phyloP scores from a whole-genome alignment of 2,888 invertebrate genomes.

The Drosophila neutralis region DNA sequence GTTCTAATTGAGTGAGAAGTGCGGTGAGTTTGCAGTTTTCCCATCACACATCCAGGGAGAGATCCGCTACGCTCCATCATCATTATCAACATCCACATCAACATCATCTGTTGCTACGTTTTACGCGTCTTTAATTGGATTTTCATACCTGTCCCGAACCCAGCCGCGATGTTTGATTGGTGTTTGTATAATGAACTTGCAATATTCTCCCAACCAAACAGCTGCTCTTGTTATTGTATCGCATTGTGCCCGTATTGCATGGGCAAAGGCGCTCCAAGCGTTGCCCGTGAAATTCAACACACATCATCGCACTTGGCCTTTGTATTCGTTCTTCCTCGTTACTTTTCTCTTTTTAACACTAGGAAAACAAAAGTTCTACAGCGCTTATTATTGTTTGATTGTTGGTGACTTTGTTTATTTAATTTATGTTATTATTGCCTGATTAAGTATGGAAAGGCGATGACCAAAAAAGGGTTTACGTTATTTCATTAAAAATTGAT shows the following conservation, averaged over 20 bases:
- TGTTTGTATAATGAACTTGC: slow-evolving; percentile 81
- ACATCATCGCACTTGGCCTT: slow-evolving; percentile 61
- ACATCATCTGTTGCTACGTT: slow-evolving; percentile 60
- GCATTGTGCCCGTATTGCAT: not conserved
- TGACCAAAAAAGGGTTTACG: slow-evolving; percentile 44
- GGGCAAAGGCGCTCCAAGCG: slow-evolving; percentile 44
- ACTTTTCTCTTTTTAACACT: slow-evolving; percentile 11
- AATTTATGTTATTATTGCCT: slow-evolving; percentile 80
- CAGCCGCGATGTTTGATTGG: slow-evolving; percentile 67
- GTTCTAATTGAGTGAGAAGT: slow-evolving; percentile 80
- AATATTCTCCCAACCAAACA: slow-evolving; percentile 65
- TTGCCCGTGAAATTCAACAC: slow-evolving; percentile 77
- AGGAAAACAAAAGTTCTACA: slow-evolving; percentile 64
- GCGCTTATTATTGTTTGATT: slow-evolving; percentile 44
- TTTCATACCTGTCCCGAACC: slow-evolving; percentile 69
- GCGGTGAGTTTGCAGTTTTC: slow-evolving; percentile 75
- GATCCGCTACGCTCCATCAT: slow-evolving; percentile 32
- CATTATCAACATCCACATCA: slow-evolving; percentile 44
- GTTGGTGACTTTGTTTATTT: slow-evolving; percentile 70
- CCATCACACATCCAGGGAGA: slow-evolving; percentile 51
- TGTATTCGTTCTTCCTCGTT: slow-evolving; percentile 12
- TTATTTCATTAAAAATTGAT: slow-evolving; percentile 74
- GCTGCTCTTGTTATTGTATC: slow-evolving; percentile 62
- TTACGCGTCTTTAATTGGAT: slow-evolving; percentile 77
- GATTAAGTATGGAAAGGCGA: slow-evolving; percentile 65